Percentiles rank a stretch among this genome's conserved stretches.
Evolutionary conservation across 2,797 vertebrate species (phyloP).

Genomic region (Darevskia mixta): DNA sequence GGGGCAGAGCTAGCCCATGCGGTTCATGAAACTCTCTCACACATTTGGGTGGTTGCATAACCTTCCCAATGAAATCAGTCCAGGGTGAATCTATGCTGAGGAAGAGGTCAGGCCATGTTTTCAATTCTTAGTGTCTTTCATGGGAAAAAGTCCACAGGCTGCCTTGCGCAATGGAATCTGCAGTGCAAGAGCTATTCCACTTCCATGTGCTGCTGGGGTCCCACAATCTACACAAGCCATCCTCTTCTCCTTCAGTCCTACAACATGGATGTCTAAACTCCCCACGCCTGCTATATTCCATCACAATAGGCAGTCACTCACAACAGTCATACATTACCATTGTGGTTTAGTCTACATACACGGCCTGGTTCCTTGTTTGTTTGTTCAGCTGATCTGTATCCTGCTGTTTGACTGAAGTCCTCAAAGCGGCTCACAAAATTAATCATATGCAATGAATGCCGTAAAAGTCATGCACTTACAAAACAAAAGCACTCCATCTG

Average conservation of each 20-base stretch:
- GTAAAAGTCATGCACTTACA: background rate
- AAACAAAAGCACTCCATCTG: background rate
- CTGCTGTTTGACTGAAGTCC: background rate
- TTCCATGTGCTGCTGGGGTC: too few relatives aligned
- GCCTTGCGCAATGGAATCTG: background rate
- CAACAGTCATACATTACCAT: background rate
- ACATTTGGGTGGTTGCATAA: too few relatives aligned
- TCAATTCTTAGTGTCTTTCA: background rate
- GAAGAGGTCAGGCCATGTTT: background rate
- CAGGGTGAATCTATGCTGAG: background rate
- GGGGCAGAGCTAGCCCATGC: too few relatives aligned
- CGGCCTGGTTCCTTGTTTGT: background rate
- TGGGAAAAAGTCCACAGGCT: background rate
- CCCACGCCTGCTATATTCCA: background rate
- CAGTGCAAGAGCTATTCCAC: too few relatives aligned
- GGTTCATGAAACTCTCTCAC: too few relatives aligned
- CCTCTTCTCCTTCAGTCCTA: too few relatives aligned
- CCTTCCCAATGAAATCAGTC: too few relatives aligned
- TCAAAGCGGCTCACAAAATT: background rate
- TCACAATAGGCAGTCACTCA: background rate
- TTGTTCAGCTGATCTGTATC: background rate
- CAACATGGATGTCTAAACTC: background rate
- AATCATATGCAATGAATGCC: background rate
- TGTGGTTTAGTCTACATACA: background rate
- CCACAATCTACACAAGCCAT: too few relatives aligned